A percentile compares a stretch with the other conserved stretches of the same genome.
phyloP scores from a whole-genome alignment of 2,888 invertebrate genomes.

The Lithophane ornitopus region DNA sequence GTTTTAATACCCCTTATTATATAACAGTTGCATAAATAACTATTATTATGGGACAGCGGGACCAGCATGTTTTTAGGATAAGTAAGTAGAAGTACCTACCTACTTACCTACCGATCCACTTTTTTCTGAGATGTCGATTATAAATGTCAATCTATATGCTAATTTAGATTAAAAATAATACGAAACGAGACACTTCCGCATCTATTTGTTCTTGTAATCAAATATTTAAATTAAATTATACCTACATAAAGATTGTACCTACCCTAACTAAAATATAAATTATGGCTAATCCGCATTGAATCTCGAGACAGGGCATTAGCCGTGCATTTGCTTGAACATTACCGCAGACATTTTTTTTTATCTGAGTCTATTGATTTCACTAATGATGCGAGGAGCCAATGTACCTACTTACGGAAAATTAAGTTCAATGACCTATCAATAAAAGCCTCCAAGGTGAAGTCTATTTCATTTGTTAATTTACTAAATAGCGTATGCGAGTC shows the following conservation, averaged over 20 bases:
- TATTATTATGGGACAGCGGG: too few species aligned
- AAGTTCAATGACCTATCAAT: constrained; percentile 61
- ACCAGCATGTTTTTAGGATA: too few species aligned
- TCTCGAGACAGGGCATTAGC: constrained; percentile 23
- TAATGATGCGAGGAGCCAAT: constrained; percentile 64
- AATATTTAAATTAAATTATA: neutral
- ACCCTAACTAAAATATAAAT: too few species aligned
- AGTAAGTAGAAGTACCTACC: too few species aligned
- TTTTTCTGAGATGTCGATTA: constrained; percentile 10
- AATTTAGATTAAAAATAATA: constrained; percentile 20
- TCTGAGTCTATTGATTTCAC: constrained; percentile 61
- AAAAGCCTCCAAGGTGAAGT: constrained; percentile 53
- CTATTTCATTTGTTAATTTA: constrained; percentile 50
- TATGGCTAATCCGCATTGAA: constrained; percentile 20
- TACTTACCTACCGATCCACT: neutral
- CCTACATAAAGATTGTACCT: neutral
- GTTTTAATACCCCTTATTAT: too few species aligned
- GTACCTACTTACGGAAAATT: constrained; percentile 42
- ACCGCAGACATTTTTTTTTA: constrained; percentile 42
- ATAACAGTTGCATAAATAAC: too few species aligned
- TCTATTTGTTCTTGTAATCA: constrained; percentile 6
- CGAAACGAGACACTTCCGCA: constrained; percentile 37
- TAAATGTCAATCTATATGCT: constrained; percentile 35
- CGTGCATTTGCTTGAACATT: constrained; percentile 26
- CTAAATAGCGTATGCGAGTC: constrained; percentile 46